Percentiles rank a stretch among this genome's conserved stretches.
These are phyloP conservation scores for Irena cyanogastra DNA, from an alignment of 2,113 vertebrate genomes.

Conservation along the genomic window DNA sequence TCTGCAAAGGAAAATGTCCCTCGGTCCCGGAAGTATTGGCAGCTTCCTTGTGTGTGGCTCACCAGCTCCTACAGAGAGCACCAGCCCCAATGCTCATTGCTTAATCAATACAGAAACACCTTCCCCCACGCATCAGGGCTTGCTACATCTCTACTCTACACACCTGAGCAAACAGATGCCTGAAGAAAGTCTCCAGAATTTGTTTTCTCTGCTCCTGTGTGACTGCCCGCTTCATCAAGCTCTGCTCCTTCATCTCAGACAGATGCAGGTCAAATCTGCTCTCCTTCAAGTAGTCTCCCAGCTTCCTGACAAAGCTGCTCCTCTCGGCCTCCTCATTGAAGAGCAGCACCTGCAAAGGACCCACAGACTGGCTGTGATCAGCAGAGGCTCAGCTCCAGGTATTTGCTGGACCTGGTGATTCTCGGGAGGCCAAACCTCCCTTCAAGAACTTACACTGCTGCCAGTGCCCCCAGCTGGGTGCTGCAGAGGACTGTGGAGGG, in stretches of 20 bases:
- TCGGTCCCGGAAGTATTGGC: background rate
- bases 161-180: conserved; percentile 91
- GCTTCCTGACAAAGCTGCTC: conserved; percentile 69
- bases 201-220: conserved; percentile 85
- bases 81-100: background rate
- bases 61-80: background rate
- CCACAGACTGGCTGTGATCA: background rate
- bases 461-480: background rate
- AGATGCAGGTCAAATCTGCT: conserved; percentile 52
- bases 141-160: background rate
- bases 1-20: background rate
- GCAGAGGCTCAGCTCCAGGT: background rate
- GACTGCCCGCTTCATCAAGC: conserved; percentile 81
- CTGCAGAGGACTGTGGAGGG: background rate
- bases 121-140: background rate
- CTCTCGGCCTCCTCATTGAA: conserved; percentile 81
- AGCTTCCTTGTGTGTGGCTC: background rate
- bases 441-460: background rate
- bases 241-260: conserved; percentile 75
- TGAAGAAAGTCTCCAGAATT: conserved; percentile 93
- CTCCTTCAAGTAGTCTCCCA: conserved; percentile 54
- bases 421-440: background rate
- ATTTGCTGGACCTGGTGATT: background rate
- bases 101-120: background rate
- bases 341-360: conserved; percentile 79